These are phyloP conservation scores for Drosophila austrosaltans DNA, from an alignment of 2,888 invertebrate species.

Conservation along the genomic window DNA sequence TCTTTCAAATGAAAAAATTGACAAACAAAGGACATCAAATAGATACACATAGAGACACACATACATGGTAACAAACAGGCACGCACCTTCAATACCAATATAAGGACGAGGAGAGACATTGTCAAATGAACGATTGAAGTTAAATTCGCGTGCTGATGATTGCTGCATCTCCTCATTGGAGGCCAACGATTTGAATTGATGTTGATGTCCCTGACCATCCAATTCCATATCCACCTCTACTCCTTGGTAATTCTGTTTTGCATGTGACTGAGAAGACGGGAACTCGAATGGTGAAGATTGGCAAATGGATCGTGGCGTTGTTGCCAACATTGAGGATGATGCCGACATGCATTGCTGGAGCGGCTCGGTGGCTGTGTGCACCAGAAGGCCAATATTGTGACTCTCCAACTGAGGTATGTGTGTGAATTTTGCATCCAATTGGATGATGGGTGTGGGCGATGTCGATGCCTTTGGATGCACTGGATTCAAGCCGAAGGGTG, in stretches of 20 bases:
- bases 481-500: constrained; percentile 76
- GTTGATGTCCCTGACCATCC: neutral
- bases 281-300: constrained; percentile 77
- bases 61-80: neutral
- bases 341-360: constrained; percentile 55
- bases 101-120: constrained; percentile 82
- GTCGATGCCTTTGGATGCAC: constrained; percentile 39
- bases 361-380: constrained; percentile 64
- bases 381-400: constrained; percentile 78
- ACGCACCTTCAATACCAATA: constrained; percentile 73
- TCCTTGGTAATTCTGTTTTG: neutral
- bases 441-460: constrained; percentile 29
- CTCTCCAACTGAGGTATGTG: constrained; percentile 79
- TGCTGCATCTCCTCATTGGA: constrained; percentile 47
- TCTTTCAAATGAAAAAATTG: no score
- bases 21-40: constrained; percentile 15
- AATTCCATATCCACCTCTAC: neutral
- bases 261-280: constrained; percentile 17
- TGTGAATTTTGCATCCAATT: constrained; percentile 45
- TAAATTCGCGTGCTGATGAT: constrained; percentile 49
- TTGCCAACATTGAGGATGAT: constrained; percentile 63
- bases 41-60: neutral
- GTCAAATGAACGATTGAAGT: constrained; percentile 75
- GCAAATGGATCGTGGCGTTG: constrained; percentile 67
- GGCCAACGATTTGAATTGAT: constrained; percentile 54